Percentiles rank a stretch among this genome's conserved stretches.
These are phyloP conservation scores for Polyergus mexicanus DNA, from an alignment of 1,140 invertebrate species.

Conservation along the genomic window DNA sequence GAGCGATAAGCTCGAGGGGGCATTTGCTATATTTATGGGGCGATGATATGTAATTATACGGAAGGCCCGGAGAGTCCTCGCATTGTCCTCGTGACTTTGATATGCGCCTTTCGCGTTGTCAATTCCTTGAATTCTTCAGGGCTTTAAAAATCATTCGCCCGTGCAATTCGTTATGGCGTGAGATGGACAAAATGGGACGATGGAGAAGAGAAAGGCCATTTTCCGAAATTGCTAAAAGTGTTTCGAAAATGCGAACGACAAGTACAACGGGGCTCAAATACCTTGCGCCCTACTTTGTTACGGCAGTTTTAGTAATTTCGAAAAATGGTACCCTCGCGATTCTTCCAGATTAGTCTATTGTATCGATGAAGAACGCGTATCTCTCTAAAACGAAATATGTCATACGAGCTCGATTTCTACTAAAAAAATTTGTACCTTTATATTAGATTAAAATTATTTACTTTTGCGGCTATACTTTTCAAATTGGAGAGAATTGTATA, in stretches of 20 bases:
- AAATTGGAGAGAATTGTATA: too few species aligned
- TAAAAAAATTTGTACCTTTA: not conserved
- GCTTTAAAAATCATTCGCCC: conserved; percentile 30
- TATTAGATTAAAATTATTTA: not conserved
- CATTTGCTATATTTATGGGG: conserved; percentile 36
- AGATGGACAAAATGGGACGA: not conserved
- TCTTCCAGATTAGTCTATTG: not conserved
- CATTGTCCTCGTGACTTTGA: not conserved
- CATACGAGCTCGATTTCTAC: not conserved
- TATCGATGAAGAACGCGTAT: not conserved
- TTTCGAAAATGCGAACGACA: conserved; percentile 6
- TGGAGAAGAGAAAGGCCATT: not conserved
- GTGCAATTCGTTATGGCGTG: conserved; percentile 15
- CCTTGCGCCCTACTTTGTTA: not conserved
- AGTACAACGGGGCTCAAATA: conserved; percentile 9
- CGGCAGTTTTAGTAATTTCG: conserved; percentile 31
- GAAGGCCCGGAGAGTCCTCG: conserved; percentile 25
- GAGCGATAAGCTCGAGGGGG: conserved; percentile 30
- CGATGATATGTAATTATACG: conserved; percentile 46
- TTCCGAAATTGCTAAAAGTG: conserved; percentile 34
- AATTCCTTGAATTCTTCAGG: conserved; percentile 44
- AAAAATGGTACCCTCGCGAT: conserved; percentile 4
- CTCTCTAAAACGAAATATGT: not conserved
- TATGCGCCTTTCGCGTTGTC: conserved; percentile 3
- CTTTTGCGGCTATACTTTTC: not conserved